Evolutionary conservation across 2,113 vertebrate species (phyloP).

Genomic region (Saguinus imperator): DNA sequence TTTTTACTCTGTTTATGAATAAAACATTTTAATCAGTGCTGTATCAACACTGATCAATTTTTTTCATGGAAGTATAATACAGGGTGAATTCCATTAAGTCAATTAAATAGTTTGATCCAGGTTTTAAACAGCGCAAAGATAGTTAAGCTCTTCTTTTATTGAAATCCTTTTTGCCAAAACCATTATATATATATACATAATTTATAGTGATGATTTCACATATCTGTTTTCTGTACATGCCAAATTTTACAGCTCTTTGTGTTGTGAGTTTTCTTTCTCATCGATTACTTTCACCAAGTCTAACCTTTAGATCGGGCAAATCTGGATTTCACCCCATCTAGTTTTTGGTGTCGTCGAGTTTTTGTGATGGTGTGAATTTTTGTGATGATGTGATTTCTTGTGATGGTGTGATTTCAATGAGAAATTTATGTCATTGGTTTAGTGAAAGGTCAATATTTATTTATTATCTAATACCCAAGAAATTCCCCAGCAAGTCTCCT

Average conservation of each 20-base stretch:
- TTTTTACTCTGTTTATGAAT: constrained; percentile 42
- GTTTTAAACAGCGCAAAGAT: not conserved
- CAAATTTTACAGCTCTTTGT: not conserved
- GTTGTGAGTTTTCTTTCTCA: not conserved
- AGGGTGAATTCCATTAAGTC: constrained; percentile 44
- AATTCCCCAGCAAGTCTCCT: not conserved
- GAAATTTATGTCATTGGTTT: not conserved
- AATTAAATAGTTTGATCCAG: constrained; percentile 27
- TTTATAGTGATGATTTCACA: not conserved
- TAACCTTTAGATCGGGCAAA: not conserved
- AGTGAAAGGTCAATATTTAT: not conserved
- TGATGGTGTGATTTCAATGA: not conserved
- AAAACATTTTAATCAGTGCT: constrained; percentile 64
- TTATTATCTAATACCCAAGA: not conserved
- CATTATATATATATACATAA: not conserved
- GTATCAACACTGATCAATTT: constrained; percentile 35
- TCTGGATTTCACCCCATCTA: too few relatives aligned
- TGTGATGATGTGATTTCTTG: not conserved
- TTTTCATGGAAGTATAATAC: not conserved
- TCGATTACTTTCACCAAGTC: not conserved
- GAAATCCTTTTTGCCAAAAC: not conserved
- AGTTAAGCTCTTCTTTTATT: not conserved
- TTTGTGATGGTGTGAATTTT: not conserved
- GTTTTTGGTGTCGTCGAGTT: not conserved
- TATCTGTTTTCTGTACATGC: not conserved